A percentile compares a stretch with the other conserved stretches of the same genome.
phyloP scores from a whole-genome alignment of 2,113 vertebrate genomes.

The Cyprinodon variegatus region DNA sequence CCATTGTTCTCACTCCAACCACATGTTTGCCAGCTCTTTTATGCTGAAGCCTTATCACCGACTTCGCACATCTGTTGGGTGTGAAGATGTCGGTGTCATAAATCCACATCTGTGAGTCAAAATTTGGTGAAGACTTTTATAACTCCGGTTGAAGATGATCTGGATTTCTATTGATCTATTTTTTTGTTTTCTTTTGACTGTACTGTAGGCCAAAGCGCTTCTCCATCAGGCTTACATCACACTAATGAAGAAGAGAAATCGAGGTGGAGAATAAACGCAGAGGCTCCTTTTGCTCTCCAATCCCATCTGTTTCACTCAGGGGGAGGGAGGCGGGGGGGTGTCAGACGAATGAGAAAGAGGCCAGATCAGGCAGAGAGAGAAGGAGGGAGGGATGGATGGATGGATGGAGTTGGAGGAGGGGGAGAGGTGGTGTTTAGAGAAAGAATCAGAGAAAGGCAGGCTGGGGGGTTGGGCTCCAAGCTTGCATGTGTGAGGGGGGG shows the following conservation, averaged over 20 bases:
- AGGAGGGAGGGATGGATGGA: slow-evolving; percentile 35
- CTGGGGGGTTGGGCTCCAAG: slow-evolving; percentile 82
- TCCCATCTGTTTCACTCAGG: slow-evolving; percentile 80
- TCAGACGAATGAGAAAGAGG: slow-evolving; percentile 81
- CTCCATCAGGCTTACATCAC: slow-evolving; percentile 49
- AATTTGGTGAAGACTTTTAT: slow-evolving; percentile 16
- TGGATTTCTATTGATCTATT: slow-evolving; percentile 36
- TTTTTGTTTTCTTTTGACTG: background rate
- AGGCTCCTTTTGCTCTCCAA: slow-evolving; percentile 71
- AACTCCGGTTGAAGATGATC: slow-evolving; percentile 13
- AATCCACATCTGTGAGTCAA: slow-evolving; percentile 31
- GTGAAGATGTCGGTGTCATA: slow-evolving; percentile 23
- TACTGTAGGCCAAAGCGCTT: slow-evolving; percentile 40
- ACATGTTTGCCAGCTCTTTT: slow-evolving; percentile 25
- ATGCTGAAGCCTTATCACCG: slow-evolving; percentile 10
- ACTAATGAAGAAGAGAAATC: slow-evolving; percentile 56
- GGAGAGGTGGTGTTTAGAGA: slow-evolving; percentile 83
- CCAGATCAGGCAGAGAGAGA: slow-evolving; percentile 71
- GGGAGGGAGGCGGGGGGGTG: slow-evolving; percentile 57
- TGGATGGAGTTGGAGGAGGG: slow-evolving; percentile 55
- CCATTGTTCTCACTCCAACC: slow-evolving; percentile 31
- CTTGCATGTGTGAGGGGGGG: slow-evolving; percentile 63
- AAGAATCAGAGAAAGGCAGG: slow-evolving; percentile 75
- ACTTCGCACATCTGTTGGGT: slow-evolving; percentile 45
- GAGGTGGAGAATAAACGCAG: slow-evolving; percentile 58